Evolutionary conservation across 2,888 invertebrate species (phyloP), one percentile per base, ranked within the genome.

Genomic region (Toxonevra muliebris): DNA sequence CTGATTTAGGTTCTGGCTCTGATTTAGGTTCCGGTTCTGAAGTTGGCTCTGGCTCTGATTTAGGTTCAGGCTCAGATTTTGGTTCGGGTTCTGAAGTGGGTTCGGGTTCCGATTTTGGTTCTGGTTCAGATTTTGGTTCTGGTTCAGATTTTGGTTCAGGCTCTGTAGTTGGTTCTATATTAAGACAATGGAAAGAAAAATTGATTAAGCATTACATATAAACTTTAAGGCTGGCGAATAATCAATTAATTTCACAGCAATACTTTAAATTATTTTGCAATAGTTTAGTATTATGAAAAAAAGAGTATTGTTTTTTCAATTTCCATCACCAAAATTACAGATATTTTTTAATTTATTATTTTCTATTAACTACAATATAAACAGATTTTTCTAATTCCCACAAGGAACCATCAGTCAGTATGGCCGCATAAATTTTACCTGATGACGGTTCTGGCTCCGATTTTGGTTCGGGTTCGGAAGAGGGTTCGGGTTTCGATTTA

Each of bases 91-190:
- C 81, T 1, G 86, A 75, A 66, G 82, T 79, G 0, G 88, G 84
- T 77, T 87, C 85, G 0, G 86, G 79, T 64, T 85, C 81, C 0
- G 87, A 82, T 71, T 85, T 83, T 7, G 87, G 82, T 70, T 85
- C 82, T 1, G 85, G 81, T 73, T 85, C 79, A 1, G 87, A 67
- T 72, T 83, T 80, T 0, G 87, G 81, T 71, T 84, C 81, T 0
- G 88, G 84, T 77, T 73, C 86, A 0, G 88, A 86, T 72, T 88
- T 87, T 11, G 90, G 83, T 71, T 81, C 78, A 0, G 82, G 84
- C 62, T 79, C 83, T 17, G 77, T 75, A 30, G 74, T 70, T 1
- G 86, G 80, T 66, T 85, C 83, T 17, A 58, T 42, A 42, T 42
- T 11, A 30, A 30, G 30, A 2, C 30, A 30, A 30, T 4, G 7